Evolutionary conservation across 2,113 vertebrate species (phyloP).

Genomic region (Chloroceryle aenea): DNA sequence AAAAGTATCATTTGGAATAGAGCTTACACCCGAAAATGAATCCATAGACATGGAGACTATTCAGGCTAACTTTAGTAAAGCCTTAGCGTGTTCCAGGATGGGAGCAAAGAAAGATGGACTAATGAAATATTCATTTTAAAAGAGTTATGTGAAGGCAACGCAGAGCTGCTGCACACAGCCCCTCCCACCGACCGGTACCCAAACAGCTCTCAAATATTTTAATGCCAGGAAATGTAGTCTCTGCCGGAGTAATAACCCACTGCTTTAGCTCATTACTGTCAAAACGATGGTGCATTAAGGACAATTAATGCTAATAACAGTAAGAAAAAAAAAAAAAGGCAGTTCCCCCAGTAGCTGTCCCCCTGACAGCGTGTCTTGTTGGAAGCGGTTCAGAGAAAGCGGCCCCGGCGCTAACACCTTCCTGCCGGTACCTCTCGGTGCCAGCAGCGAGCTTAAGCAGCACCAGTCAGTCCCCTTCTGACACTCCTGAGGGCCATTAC

Average conservation of each 20-base stretch:
- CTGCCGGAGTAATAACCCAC: slow-evolving; percentile 62
- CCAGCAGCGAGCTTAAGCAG: slow-evolving; percentile 55
- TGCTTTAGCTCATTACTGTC: slow-evolving; percentile 77
- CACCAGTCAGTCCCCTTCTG: slow-evolving; percentile 21
- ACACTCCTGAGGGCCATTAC: slow-evolving; percentile 50
- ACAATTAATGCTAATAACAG: slow-evolving; percentile 80
- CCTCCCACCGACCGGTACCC: not conserved
- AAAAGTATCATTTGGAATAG: not conserved
- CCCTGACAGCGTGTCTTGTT: slow-evolving; percentile 58
- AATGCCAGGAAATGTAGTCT: slow-evolving; percentile 73
- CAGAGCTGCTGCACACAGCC: slow-evolving; percentile 8
- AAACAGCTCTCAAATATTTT: slow-evolving; percentile 69
- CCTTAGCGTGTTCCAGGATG: not conserved
- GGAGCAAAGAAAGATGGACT: not conserved
- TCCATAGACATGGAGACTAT: not conserved
- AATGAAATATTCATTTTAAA: not conserved
- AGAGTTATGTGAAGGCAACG: not conserved
- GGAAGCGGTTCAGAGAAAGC: slow-evolving; percentile 35
- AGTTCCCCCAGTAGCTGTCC: slow-evolving; percentile 61
- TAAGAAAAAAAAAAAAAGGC: not conserved
- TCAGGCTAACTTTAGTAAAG: not conserved
- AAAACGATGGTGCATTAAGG: slow-evolving; percentile 74
- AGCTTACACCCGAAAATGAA: not conserved
- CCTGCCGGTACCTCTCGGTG: not conserved
- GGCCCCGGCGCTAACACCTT: slow-evolving; percentile 6